phyloP scores from a whole-genome alignment of 2,888 invertebrate species.

The Hedya salicella region DNA sequence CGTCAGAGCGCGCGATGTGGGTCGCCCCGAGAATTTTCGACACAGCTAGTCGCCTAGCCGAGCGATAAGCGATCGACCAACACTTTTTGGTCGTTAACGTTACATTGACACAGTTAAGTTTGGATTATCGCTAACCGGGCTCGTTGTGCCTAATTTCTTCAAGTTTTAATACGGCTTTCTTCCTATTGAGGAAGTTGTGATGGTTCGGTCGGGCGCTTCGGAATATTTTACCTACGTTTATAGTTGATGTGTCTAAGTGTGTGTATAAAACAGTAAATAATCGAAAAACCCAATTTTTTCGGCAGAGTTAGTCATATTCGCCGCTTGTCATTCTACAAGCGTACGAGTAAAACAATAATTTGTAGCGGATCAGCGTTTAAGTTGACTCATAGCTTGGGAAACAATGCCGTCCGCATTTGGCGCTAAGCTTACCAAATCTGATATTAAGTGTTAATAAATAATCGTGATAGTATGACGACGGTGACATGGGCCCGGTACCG shows the following conservation, averaged over 20 bases:
- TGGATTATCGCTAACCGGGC: slow-evolving; percentile 48
- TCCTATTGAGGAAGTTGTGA: slow-evolving; percentile 14
- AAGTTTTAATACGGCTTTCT: slow-evolving; percentile 1
- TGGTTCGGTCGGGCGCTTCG: not conserved
- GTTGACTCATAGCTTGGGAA: slow-evolving; percentile 36
- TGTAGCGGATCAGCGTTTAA: slow-evolving; percentile 34
- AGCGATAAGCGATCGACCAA: slow-evolving; percentile 60
- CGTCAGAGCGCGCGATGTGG: slow-evolving; percentile 66
- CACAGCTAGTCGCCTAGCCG: slow-evolving; percentile 55
- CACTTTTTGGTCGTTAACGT: slow-evolving; percentile 65
- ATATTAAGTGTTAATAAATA: slow-evolving; percentile 37
- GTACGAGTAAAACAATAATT: slow-evolving; percentile 37
- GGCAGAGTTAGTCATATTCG: slow-evolving; percentile 29
- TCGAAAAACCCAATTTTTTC: slow-evolving; percentile 3
- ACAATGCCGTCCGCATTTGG: slow-evolving; percentile 26
- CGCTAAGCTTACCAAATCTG: slow-evolving; percentile 29
- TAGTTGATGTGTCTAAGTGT: not conserved
- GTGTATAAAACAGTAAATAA: not conserved
- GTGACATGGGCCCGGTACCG: slow-evolving; percentile 60
- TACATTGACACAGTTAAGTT: slow-evolving; percentile 65
- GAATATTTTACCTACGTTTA: not conserved
- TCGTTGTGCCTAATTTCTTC: slow-evolving; percentile 33
- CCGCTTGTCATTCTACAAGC: slow-evolving; percentile 28
- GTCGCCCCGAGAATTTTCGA: slow-evolving; percentile 70
- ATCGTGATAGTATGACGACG: slow-evolving; percentile 39